Base-by-base conservation (phyloP, 2,797 vertebrate species). In the Cottoperca gobio region DNA sequence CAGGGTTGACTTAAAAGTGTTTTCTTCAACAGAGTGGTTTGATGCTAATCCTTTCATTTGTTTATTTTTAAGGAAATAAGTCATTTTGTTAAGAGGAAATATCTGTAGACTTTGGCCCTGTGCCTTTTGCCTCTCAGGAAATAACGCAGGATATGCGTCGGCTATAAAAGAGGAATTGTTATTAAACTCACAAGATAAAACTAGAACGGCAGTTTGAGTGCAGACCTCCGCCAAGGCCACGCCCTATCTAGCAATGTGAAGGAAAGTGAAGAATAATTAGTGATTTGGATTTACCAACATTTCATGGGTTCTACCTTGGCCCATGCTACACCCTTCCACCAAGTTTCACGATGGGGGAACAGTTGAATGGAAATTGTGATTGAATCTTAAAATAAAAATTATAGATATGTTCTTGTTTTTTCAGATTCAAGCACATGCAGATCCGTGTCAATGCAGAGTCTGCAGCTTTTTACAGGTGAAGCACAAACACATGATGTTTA, bases 351-450 rank as follows among this genome's bases (percentile, higher is more conserved):
- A 10, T 0, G 5, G 10, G 17, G 2, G 6, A 48, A 54, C 28
- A 33, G 43, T 26, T 61, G 5, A 24, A 69, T 35, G 8, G 21
- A 26, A 49, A 6, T 6, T 14, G 1, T n/a, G n/a, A n/a, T n/a
- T n/a, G n/a, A n/a, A n/a, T n/a, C n/a, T n/a, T n/a, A n/a, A n/a
- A n/a, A n/a, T n/a, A n/a, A n/a, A n/a, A n/a, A n/a, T n/a, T n/a
- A n/a, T n/a, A 26, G 26, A 43, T 16, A 0, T 52, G 0, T 46
- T 66, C 60, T 73, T 83, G 24, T n/a, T 74, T 86, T 3, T 69
- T 9, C 88, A 99, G 98, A 90, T 99, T 99, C 92, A 99, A 99
- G 79, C 98, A 99, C 85, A 96, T 99, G 96, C 97, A 99, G 91
- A 96, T 99, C 79, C 96, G 98, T 40, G 96, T 99, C 82, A 97